Conservation (phyloP, 2,888 invertebrate genomes). For the Sphecodes monilicornis region DNA sequence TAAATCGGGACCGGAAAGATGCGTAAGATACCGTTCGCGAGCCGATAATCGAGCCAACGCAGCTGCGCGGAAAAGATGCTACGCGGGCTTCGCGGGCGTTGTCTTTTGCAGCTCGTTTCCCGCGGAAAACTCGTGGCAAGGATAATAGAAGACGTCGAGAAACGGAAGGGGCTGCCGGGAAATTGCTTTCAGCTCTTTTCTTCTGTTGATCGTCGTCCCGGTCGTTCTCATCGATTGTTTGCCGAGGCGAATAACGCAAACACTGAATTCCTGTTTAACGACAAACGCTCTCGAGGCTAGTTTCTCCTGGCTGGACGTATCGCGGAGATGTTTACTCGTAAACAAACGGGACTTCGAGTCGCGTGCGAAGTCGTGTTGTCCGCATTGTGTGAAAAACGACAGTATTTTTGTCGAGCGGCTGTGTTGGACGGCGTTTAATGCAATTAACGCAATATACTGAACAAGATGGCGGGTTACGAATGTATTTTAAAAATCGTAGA, state of each 20-base stretch:
- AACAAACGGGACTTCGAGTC: neutral
- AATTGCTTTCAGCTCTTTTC: conserved; percentile 46
- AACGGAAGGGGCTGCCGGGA: neutral
- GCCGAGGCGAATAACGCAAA: conserved; percentile 32
- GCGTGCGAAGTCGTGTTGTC: neutral
- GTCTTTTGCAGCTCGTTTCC: conserved; percentile 24
- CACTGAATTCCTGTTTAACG: conserved; percentile 42
- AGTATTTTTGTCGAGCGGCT: neutral
- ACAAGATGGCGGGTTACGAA: too few relatives aligned
- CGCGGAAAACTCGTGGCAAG: conserved; percentile 3
- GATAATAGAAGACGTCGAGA: conserved; percentile 42
- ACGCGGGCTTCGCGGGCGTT: neutral
- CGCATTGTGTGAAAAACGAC: neutral
- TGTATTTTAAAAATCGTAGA: too few relatives aligned
- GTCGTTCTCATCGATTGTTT: conserved; percentile 42
- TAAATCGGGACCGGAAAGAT: neutral
- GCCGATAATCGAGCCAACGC: conserved; percentile 36
- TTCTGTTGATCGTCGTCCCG: conserved; percentile 13
- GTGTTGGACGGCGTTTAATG: neutral
- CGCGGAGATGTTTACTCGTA: conserved; percentile 9
- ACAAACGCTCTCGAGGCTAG: neutral
- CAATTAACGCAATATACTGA: too few relatives aligned
- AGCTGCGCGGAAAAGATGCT: neutral
- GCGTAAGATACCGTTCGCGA: conserved; percentile 14
- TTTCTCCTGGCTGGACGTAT: neutral